Evolutionary conservation across 2,797 vertebrate genomes (phyloP), one percentile per base, ranked within the genome.

Genomic region (Lophius americanus): DNA sequence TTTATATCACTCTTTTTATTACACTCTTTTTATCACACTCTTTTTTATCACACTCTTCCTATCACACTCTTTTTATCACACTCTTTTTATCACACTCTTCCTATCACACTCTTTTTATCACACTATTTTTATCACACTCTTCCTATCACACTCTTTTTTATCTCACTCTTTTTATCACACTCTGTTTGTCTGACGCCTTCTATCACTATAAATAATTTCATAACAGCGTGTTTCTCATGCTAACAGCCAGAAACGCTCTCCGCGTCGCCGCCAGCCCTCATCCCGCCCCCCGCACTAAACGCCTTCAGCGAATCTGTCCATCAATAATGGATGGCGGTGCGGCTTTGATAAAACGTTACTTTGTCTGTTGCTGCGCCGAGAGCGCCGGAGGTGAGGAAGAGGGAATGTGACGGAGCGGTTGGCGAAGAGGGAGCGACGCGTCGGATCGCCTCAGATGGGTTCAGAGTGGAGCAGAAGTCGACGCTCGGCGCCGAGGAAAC

Each of bases 301-400:
- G 66, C 64, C 69, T 73, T 60, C 42, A 80, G 81, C 60, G 83
- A 74, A 76, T 74, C 74, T 54, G 64, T 56, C 69, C 74, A 83
- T 91, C 83, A 87, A 87, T 88, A 86, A 86, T 84, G 74, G 76
- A 90, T 84, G 46, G 58, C 53, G 60, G 69, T 49, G 8, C 61
- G 13, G 76, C 78, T 85, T 82, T 81, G 82, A 83, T 79, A 38
- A 33, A 68, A 60, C 74, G 51, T 85, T 82, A 75, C 82, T 88
- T 83, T 76, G 68, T 82, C 72, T 62, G 64, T 69, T 71, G 76
- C 68, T 64, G 43, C 60, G 63, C 57, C 50, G 23, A 69, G 73
- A 74, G 54, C 56, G 49, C 39, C n/a, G 13, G 54, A 78, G 76
- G 79, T 54, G 60, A 56, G 55, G 71, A 65, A 70, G 67, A 73